Evolutionary conservation across 2,888 invertebrate species (phyloP).

Genomic region (Minunthozetes semirufus): DNA sequence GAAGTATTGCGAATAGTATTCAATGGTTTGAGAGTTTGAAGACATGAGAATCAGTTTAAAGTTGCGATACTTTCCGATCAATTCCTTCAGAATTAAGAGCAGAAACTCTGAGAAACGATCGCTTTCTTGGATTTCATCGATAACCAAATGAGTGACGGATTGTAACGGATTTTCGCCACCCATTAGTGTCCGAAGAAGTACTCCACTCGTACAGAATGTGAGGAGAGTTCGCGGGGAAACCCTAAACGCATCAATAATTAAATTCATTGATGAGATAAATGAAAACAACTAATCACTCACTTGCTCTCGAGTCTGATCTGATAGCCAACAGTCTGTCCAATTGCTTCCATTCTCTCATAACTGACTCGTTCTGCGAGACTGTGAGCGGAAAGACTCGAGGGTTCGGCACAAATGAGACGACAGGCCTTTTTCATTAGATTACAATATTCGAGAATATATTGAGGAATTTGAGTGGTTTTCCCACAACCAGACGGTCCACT

Average conservation of each 20-base stretch:
- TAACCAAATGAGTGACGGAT: slow-evolving; percentile 66
- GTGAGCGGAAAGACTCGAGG: slow-evolving; percentile 80
- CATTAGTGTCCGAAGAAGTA: slow-evolving; percentile 79
- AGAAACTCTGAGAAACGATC: slow-evolving; percentile 89
- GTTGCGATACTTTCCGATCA: slow-evolving; percentile 61
- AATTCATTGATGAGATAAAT: not conserved
- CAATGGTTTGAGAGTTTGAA: slow-evolving; percentile 72
- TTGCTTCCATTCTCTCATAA: slow-evolving; percentile 69
- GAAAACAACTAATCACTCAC: slow-evolving; percentile 46
- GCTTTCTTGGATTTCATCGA: slow-evolving; percentile 91
- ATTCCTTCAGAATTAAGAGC: slow-evolving; percentile 72
- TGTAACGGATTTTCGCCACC: slow-evolving; percentile 60
- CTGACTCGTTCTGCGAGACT: slow-evolving; percentile 84
- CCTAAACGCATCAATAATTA: slow-evolving; percentile 49
- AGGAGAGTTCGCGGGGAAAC: slow-evolving; percentile 70
- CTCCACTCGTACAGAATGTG: slow-evolving; percentile 86
- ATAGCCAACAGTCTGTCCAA: slow-evolving; percentile 74
- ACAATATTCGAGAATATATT: slow-evolving; percentile 75
- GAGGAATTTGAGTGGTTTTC: slow-evolving; percentile 88
- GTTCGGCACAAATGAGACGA: slow-evolving; percentile 86
- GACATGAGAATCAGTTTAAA: slow-evolving; percentile 87
- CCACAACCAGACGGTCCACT: slow-evolving; percentile 77
- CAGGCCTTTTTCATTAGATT: slow-evolving; percentile 58
- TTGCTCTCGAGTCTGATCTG: slow-evolving; percentile 82
- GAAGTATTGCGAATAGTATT: slow-evolving; percentile 76